Base-by-base conservation (phyloP, 2,888 invertebrate species). In the Hydraecia micacea region DNA sequence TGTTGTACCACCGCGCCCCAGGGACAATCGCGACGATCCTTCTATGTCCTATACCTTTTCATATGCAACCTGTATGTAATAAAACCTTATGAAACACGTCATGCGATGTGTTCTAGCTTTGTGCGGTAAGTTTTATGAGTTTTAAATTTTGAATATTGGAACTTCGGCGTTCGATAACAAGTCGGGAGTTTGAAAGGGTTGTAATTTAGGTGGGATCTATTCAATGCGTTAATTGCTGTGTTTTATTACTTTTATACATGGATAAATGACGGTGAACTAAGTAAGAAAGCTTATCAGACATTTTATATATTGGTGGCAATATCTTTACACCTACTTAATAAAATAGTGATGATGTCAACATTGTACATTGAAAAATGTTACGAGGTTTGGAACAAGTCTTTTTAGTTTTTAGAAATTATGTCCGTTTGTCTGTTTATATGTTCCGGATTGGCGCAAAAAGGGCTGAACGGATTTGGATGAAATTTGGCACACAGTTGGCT, bases 1-100 rank as follows among this genome's bases (percentile, higher is more conserved):
- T 93, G 91, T 90, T 88, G 87, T 78, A 75, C 81, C 88, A 88
- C 85, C 87, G 86, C 93, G 86, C 93, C 91, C 91, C 86, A 84
- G 92, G 93, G 93, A 92, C 92, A 89, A 89, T 89, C 87, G 88
- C 87, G 85, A 85, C 88, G 83, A 82, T 86, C 81, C 87, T 79
- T 79, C 77, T 79, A 80, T 87, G 84, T 84, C 75, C 62, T 89
- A 89, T 88, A 86, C 67, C 83, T 80, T 78, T 73, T 82, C 49
- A 83, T 76, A 81, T 79, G 73, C 74, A 80, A 78, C 74, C 81
- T 79, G 62, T 76, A 75, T 77, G 75, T 73, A 79, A 83, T 82
- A 79, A 80, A 81, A 85, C 80, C 55, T 80, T 78, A 75, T 76
- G 68, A 75, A 83, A 76, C 75, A 86, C 52, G 76, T 80, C 77